Evolutionary conservation across 2,888 invertebrate genomes (phyloP).

Genomic region (Sthenelais limicola): DNA sequence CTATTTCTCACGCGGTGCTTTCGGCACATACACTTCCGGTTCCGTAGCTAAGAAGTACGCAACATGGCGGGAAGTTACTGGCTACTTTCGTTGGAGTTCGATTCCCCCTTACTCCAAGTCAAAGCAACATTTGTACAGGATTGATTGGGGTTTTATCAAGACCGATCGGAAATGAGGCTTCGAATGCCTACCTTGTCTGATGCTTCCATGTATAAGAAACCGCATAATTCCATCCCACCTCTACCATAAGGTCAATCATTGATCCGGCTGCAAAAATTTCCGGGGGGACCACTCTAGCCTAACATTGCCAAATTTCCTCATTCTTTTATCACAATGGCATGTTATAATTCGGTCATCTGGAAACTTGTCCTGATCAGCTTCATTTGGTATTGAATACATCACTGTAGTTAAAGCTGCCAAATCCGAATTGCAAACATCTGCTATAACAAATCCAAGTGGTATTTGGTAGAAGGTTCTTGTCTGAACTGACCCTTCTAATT

Average conservation of each 20-base stretch:
- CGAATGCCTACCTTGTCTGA: too few species aligned
- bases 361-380: background rate
- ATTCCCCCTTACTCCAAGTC: too few species aligned
- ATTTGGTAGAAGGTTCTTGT: slow-evolving; percentile 51
- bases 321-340: background rate
- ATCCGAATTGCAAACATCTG: slow-evolving; percentile 55
- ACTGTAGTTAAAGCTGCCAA: slow-evolving; percentile 52
- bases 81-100: too few species aligned
- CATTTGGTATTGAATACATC: slow-evolving; percentile 48
- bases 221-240: slow-evolving; percentile 82
- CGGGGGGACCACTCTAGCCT: slow-evolving; percentile 53
- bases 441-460: slow-evolving; percentile 53
- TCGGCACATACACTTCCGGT: too few species aligned
- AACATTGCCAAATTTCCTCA: background rate
- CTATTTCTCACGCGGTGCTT: too few species aligned
- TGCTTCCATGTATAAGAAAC: slow-evolving; percentile 82
- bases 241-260: slow-evolving; percentile 54
- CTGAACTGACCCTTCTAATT: slow-evolving; percentile 54
- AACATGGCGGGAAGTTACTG: too few species aligned
- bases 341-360: background rate
- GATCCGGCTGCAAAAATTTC: slow-evolving; percentile 57
- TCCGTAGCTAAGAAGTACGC: too few species aligned
- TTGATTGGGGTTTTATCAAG: too few species aligned
- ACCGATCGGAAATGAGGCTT: too few species aligned
- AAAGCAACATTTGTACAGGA: too few species aligned